These are phyloP conservation scores for Isotomurus palustris DNA, from an alignment of 2,888 invertebrate species.

Conservation along the genomic window DNA sequence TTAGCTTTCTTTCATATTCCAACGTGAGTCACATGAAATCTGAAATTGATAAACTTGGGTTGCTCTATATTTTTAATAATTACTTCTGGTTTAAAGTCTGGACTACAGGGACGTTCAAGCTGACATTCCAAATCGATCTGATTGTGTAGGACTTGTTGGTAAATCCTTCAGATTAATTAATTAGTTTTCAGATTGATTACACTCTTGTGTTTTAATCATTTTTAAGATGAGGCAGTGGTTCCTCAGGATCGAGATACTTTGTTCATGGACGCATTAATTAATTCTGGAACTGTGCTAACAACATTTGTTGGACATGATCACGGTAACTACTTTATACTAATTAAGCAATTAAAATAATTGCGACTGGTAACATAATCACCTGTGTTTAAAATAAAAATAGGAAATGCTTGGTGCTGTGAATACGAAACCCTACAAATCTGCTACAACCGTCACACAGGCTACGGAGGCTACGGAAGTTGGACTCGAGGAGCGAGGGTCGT, in stretches of 20 bases:
- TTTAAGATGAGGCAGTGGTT: conserved; percentile 19
- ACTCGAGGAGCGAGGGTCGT: conserved; percentile 24
- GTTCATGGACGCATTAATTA: conserved; percentile 20
- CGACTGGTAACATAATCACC: neutral
- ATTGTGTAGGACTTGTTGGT: conserved; percentile 25
- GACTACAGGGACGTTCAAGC: conserved; percentile 25
- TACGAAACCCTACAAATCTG: conserved; percentile 21
- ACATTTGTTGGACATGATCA: conserved; percentile 27
- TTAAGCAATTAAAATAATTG: too few relatives aligned
- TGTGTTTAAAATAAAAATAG: neutral
- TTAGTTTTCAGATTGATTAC: neutral
- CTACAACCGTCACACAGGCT: conserved; percentile 27
- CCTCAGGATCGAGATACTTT: conserved; percentile 16
- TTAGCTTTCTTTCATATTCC: conserved; percentile 29
- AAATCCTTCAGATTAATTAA: neutral
- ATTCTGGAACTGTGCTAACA: conserved; percentile 20
- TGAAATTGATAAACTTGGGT: neutral
- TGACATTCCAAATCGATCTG: conserved; percentile 14
- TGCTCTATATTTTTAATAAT: neutral
- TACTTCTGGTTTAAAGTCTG: conserved; percentile 7
- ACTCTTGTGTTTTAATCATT: neutral
- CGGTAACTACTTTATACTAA: neutral
- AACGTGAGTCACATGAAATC: conserved; percentile 10
- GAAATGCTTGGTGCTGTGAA: conserved; percentile 27
- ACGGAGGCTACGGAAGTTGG: conserved; percentile 26